Conservation (phyloP, 2,113 vertebrate species). For the Trichomycterus rosablanca region DNA sequence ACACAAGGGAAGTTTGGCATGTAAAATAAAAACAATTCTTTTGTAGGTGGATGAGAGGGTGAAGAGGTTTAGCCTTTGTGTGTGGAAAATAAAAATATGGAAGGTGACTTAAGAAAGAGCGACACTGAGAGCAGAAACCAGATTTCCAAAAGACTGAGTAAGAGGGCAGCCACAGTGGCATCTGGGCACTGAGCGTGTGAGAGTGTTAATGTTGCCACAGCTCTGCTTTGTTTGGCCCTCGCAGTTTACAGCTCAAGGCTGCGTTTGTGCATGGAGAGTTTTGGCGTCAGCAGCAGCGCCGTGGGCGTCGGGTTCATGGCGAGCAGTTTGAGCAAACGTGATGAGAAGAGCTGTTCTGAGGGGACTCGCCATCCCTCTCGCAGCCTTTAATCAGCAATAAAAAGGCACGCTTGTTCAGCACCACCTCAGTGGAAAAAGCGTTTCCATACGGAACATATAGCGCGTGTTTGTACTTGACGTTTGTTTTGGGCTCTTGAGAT, state of each 20-base stretch:
- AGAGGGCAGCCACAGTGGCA: conserved; percentile 26
- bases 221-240: conserved; percentile 19
- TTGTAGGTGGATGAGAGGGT: no score
- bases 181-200: conserved; percentile 1
- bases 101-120: no score
- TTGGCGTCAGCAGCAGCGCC: conserved; percentile 17
- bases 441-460: conserved; percentile 8
- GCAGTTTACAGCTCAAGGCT: not conserved
- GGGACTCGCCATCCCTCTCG: conserved; percentile 48
- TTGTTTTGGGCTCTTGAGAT: no score
- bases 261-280: conserved; percentile 2
- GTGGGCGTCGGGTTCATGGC: conserved; percentile 51
- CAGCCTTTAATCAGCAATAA: conserved; percentile 58
- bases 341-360: conserved; percentile 48
- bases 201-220: not conserved
- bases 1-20: no score
- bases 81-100: no score
- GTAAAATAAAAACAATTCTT: no score
- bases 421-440: conserved; percentile 37
- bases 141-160: conserved; percentile 20
- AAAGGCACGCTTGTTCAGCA: conserved; percentile 32
- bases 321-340: conserved; percentile 57
- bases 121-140: no score
- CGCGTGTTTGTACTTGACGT: conserved; percentile 27
- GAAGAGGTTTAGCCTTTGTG: no score